A percentile compares a stretch with the other conserved stretches of the same genome.
These are phyloP conservation scores for Tympanuchus pallidicinctus DNA, from an alignment of 2,113 vertebrate genomes.

Conservation along the genomic window DNA sequence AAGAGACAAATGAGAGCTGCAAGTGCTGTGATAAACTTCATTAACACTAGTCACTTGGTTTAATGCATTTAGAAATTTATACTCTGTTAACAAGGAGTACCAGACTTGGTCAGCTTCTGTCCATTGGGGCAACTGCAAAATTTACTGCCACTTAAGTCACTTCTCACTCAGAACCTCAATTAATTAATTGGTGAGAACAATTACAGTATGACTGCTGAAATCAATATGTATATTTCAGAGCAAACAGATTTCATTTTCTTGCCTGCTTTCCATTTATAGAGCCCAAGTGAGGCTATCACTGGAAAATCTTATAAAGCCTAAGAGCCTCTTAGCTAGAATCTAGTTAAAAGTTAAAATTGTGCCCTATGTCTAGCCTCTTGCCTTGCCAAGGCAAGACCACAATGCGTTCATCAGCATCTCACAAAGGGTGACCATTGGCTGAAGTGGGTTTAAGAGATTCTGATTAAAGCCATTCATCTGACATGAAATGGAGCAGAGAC, in stretches of 20 bases:
- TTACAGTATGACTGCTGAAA: slow-evolving; percentile 10
- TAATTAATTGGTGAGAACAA: slow-evolving; percentile 21
- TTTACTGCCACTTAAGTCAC: not conserved
- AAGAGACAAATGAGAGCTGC: not conserved
- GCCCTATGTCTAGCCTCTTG: not conserved
- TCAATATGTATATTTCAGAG: slow-evolving; percentile 29
- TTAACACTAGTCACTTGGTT: not conserved
- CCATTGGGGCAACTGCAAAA: not conserved
- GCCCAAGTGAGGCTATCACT: not conserved
- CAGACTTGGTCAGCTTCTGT: not conserved
- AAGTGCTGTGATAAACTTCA: not conserved
- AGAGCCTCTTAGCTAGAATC: not conserved
- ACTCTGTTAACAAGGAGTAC: slow-evolving; percentile 6
- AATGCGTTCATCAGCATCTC: not conserved
- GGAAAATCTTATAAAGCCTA: slow-evolving; percentile 26
- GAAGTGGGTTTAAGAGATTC: not conserved
- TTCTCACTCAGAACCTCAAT: slow-evolving; percentile 39
- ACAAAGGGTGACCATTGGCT: not conserved
- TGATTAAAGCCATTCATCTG: slow-evolving; percentile 46
- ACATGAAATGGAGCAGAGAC: not conserved
- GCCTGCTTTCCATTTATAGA: slow-evolving; percentile 27
- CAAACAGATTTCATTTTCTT: not conserved
- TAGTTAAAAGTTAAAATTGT: not conserved
- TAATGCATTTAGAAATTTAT: not conserved
- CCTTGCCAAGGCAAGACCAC: not conserved